Conservation (phyloP, 2,113 vertebrate genomes). For the Eleginops maclovinus region DNA sequence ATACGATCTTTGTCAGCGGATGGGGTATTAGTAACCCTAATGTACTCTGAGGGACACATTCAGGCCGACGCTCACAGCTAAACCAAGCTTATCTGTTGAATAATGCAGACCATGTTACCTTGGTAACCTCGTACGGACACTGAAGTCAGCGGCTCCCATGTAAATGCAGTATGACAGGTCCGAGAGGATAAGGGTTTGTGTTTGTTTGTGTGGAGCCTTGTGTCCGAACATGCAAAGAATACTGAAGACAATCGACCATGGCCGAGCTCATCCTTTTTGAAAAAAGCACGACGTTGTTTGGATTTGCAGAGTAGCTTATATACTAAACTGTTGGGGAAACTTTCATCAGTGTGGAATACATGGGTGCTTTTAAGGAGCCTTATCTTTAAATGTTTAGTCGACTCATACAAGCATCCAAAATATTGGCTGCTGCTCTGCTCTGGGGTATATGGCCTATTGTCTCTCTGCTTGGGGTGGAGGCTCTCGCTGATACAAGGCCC, state of each 20-base stretch:
- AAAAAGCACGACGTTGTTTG: background rate
- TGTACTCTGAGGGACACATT: conserved; percentile 61
- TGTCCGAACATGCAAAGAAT: conserved; percentile 23
- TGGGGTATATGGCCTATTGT: conserved; percentile 69
- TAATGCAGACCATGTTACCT: conserved; percentile 77
- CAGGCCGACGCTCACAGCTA: conserved; percentile 59
- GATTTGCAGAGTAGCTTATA: conserved; percentile 23
- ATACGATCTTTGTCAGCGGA: conserved; percentile 6
- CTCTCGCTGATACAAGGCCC: conserved; percentile 67
- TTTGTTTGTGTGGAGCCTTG: conserved; percentile 37
- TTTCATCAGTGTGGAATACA: conserved; percentile 43
- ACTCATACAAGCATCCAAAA: conserved; percentile 46
- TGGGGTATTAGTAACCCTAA: conserved; percentile 43
- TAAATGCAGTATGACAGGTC: conserved; percentile 72
- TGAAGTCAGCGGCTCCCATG: conserved; percentile 62
- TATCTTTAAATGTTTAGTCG: conserved; percentile 58
- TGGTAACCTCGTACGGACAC: conserved; percentile 71
- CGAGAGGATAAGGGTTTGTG: conserved; percentile 58
- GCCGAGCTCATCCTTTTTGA: background rate
- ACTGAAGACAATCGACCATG: conserved; percentile 35
- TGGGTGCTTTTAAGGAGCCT: conserved; percentile 37
- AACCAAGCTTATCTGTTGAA: conserved; percentile 71
- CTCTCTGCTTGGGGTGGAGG: conserved; percentile 59
- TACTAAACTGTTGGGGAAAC: conserved; percentile 19
- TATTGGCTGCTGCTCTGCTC: conserved; percentile 52